A percentile compares a stretch with the other conserved stretches of the same genome.
phyloP scores from a whole-genome alignment of 2,797 vertebrate species.

The Salmo trutta region DNA sequence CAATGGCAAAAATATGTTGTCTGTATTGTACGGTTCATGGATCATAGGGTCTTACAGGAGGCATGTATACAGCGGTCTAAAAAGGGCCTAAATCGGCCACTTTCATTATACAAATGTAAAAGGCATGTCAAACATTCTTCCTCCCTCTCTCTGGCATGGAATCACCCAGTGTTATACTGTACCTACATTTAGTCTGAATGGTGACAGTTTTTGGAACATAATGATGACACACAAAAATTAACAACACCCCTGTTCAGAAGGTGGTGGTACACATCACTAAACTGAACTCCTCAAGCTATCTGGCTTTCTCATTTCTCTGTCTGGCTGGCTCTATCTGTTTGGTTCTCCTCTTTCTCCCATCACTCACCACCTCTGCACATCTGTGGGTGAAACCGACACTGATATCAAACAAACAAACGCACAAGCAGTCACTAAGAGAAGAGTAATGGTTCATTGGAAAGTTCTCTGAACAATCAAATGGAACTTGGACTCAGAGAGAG shows the following conservation, averaged over 20 bases:
- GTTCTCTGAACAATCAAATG: background rate
- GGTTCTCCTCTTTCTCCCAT: slow-evolving; percentile 6
- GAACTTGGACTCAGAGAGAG: background rate
- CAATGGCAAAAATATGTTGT: too few species aligned
- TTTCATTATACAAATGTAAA: too few species aligned
- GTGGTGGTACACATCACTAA: background rate
- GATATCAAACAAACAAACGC: background rate
- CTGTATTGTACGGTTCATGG: too few species aligned
- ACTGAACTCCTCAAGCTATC: background rate
- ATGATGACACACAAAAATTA: background rate
- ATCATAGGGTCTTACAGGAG: too few species aligned
- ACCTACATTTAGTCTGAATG: too few species aligned
- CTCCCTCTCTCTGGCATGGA: too few species aligned
- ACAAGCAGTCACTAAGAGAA: slow-evolving; percentile 8
- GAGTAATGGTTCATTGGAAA: background rate
- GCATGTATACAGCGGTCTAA: too few species aligned
- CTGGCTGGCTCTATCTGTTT: background rate
- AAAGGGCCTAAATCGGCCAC: too few species aligned
- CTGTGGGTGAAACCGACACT: slow-evolving; percentile 7
- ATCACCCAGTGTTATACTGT: too few species aligned
- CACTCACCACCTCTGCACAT: slow-evolving; percentile 16
- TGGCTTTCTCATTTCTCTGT: background rate
- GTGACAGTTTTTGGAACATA: too few species aligned
- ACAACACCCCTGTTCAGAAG: background rate
- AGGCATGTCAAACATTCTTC: too few species aligned